These are phyloP conservation scores for Mamestra configurata DNA, from an alignment of 1,140 invertebrate species.

Conservation along the genomic window DNA sequence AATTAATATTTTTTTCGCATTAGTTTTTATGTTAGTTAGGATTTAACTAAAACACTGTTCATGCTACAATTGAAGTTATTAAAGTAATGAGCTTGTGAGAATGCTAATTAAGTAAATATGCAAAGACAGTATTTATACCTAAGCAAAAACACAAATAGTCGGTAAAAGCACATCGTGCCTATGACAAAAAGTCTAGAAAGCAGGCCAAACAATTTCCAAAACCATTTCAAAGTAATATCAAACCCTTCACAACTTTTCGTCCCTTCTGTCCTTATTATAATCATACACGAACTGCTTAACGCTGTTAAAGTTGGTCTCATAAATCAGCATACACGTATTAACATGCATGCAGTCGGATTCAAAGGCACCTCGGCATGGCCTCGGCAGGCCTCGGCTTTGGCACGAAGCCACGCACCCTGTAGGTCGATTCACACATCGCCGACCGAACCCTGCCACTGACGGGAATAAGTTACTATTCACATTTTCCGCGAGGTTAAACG, in stretches of 20 bases:
- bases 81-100: not conserved
- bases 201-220: not conserved
- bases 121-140: too few species aligned
- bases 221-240: not conserved
- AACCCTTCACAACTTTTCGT: conserved; percentile 10
- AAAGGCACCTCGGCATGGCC: conserved; percentile 37
- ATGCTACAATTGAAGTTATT: too few species aligned
- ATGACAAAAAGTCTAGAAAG: not conserved
- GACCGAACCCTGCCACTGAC: conserved; percentile 27
- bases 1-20: too few species aligned
- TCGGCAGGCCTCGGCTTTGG: conserved; percentile 62
- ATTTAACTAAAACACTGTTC: too few species aligned
- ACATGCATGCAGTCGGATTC: conserved; percentile 60
- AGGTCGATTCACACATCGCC: conserved; percentile 52
- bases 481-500: conserved; percentile 46
- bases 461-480: conserved; percentile 39
- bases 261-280: conserved; percentile 36
- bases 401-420: conserved; percentile 63
- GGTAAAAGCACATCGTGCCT: too few species aligned
- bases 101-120: too few species aligned
- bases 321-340: conserved; percentile 62
- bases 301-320: conserved; percentile 50
- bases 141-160: too few species aligned
- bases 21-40: too few species aligned
- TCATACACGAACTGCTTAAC: conserved; percentile 43